Conservation (phyloP, 2,888 invertebrate species). For the Agelastica alni region DNA sequence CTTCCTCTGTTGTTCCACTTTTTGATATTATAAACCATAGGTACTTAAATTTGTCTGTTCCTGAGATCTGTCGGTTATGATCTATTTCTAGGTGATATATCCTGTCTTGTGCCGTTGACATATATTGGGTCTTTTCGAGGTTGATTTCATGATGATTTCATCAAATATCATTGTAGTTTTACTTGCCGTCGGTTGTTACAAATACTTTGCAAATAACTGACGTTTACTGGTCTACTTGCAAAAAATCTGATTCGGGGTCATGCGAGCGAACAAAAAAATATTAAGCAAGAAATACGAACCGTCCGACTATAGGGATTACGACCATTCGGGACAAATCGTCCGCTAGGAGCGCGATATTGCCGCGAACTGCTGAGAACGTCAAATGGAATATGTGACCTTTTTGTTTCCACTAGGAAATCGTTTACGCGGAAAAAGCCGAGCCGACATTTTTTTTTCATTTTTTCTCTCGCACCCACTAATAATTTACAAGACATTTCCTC, state of each 20-base stretch:
- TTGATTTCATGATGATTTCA: too few relatives aligned
- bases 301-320: slow-evolving; percentile 23
- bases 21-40: too few relatives aligned
- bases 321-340: slow-evolving; percentile 17
- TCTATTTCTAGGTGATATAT: too few relatives aligned
- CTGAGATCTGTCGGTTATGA: too few relatives aligned
- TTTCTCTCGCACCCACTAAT: neutral
- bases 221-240: neutral
- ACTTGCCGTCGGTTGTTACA: too few relatives aligned
- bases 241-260: neutral
- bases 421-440: neutral
- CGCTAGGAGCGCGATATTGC: slow-evolving; percentile 21
- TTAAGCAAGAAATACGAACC: slow-evolving; percentile 21
- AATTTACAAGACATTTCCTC: too few relatives aligned
- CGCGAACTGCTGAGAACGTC: slow-evolving; percentile 13
- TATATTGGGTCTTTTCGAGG: too few relatives aligned
- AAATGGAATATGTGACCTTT: slow-evolving; percentile 10
- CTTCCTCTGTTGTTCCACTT: too few relatives aligned
- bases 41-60: too few relatives aligned
- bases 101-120: too few relatives aligned
- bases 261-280: slow-evolving; percentile 21
- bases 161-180: too few relatives aligned
- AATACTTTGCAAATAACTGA: too few relatives aligned
- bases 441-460: neutral
- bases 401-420: slow-evolving; percentile 3